Percentiles rank a stretch among this genome's conserved stretches.
phyloP scores from a whole-genome alignment of 2,797 vertebrate species.

The Platalea minor region DNA sequence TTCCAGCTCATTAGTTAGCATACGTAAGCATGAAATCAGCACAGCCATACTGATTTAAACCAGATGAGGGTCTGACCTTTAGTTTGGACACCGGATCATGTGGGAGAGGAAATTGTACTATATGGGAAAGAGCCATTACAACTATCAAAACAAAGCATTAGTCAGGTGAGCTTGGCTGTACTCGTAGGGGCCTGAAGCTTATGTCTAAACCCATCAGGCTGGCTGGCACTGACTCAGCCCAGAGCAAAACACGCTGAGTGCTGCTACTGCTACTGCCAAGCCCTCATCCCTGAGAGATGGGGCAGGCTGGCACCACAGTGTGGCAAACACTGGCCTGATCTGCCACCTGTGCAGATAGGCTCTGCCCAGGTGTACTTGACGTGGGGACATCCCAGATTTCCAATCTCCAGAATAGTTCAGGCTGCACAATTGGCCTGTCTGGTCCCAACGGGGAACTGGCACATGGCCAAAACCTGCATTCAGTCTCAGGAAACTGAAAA shows the following conservation, averaged over 20 bases:
- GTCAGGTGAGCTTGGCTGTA: neutral
- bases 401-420: neutral
- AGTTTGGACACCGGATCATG: neutral
- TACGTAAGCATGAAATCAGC: slow-evolving; percentile 36
- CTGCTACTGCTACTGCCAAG: neutral
- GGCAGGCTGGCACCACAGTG: neutral
- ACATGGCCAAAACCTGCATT: neutral
- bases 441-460: accelerated
- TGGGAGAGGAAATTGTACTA: neutral
- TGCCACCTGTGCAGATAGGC: accelerated
- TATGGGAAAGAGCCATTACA: neutral
- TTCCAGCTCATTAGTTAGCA: slow-evolving; percentile 5
- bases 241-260: neutral
- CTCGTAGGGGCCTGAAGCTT: accelerated
- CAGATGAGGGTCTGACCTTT: slow-evolving; percentile 51
- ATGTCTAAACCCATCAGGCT: neutral
- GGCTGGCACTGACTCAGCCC: neutral
- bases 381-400: neutral
- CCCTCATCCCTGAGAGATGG: neutral
- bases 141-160: neutral
- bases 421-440: neutral
- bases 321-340: neutral
- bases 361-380: accelerated
- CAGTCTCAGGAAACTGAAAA: neutral
- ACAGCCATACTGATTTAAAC: slow-evolving; percentile 34